phyloP scores from a whole-genome alignment of 2,888 invertebrate species.

The Incurvaria masculella region DNA sequence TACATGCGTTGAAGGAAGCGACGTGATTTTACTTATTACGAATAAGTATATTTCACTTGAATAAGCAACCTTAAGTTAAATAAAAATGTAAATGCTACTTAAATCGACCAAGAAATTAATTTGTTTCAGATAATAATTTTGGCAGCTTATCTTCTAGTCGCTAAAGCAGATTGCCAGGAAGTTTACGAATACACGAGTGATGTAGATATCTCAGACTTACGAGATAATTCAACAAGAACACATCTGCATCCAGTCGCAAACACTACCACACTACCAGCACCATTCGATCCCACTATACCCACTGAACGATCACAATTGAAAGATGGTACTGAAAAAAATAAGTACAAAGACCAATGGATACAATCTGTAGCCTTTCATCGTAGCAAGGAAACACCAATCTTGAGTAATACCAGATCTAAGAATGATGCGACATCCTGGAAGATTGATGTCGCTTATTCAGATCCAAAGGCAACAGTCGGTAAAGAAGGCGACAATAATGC shows the following conservation, averaged over 20 bases:
- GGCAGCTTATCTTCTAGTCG: background rate
- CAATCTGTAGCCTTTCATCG: background rate
- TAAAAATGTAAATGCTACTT: no score
- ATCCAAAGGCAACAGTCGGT: slow-evolving; percentile 20
- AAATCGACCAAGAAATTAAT: no score
- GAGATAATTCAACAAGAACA: background rate
- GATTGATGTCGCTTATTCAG: slow-evolving; percentile 27
- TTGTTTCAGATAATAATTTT: background rate
- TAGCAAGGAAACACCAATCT: background rate
- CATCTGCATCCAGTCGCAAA: background rate
- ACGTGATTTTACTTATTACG: no score
- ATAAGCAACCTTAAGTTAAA: no score
- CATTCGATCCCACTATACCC: background rate
- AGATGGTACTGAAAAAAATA: background rate
- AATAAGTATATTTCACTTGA: no score
- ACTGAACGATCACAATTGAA: no score
- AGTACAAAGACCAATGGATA: background rate
- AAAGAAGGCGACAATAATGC: slow-evolving; percentile 17
- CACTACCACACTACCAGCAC: background rate
- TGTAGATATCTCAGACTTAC: background rate
- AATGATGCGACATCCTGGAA: slow-evolving; percentile 26
- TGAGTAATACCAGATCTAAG: slow-evolving; percentile 4
- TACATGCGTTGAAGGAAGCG: no score
- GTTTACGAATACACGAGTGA: background rate
- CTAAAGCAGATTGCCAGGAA: background rate